phyloP scores from a whole-genome alignment of 37 sponge, comb jelly and placozoan genomes.

The Mnemiopsis leidyi region DNA sequence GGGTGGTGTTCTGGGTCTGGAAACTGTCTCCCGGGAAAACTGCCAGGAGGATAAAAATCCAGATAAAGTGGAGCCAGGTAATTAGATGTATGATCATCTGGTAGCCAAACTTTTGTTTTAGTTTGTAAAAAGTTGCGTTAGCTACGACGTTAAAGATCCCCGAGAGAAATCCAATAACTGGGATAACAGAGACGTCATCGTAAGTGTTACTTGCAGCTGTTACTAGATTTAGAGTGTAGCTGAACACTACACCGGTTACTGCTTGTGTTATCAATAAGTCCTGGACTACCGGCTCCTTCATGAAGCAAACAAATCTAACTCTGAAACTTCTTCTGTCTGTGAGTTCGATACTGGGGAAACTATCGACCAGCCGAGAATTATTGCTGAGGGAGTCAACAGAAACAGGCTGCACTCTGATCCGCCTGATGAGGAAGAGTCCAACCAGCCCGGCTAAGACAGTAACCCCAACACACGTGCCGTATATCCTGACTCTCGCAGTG shows the following conservation, averaged over 20 bases:
- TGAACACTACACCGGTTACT: background rate
- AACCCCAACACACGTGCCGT: background rate
- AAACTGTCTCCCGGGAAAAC: conserved; percentile 40
- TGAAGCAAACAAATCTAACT: background rate
- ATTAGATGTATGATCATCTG: background rate
- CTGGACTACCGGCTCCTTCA: background rate
- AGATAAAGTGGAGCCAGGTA: background rate
- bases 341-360: background rate
- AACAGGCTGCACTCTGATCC: background rate
- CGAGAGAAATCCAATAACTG: background rate
- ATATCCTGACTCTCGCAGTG: background rate
- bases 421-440: background rate
- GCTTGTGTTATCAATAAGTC: background rate
- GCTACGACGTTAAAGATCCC: background rate
- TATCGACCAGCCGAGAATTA: background rate
- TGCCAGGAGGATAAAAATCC: background rate
- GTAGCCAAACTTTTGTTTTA: background rate
- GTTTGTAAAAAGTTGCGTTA: background rate
- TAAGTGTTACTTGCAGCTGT: background rate
- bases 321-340: background rate
- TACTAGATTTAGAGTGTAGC: background rate
- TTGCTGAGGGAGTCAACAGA: background rate
- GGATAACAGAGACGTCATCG: background rate
- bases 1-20: background rate
- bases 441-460: background rate